Evolutionary conservation across 2,888 invertebrate genomes (phyloP), one percentile per base, ranked within the genome.

Genomic region (Oscheius sp.): DNA sequence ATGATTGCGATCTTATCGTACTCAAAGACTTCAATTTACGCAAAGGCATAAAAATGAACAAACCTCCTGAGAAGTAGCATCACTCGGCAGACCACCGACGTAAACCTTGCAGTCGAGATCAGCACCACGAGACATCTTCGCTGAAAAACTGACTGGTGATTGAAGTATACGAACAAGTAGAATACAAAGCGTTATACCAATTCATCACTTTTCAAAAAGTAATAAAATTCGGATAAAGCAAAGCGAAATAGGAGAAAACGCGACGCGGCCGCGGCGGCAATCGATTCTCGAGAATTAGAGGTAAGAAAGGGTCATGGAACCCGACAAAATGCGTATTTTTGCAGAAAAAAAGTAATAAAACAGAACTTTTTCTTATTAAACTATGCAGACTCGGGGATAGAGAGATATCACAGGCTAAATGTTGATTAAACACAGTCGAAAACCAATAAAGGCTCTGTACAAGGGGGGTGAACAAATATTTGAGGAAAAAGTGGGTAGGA

Each of bases 81-180:
- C 94, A 84, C 94, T 94, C 10, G 95, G 95, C 80, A 96, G 91
- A 89, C 95, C 95, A 33, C 95, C 96, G 35, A 96, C 94, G 89
- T 95, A 96, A 1, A 96, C 95, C 91, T 95, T 95, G 91, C 78
- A 70, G 55, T 74, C 74, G 60, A 74, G 55, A 47, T 57, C 65
- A 21, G 47, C 35, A 65, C 35, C 33, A 32, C 72, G 60, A 29
- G 72, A 72, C 72, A 72, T 72, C 2, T 7, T 53, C 53, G 21
- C 21, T 21, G 10, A 10, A 55, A 55, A 10, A 29, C 10, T 55
- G 21, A 21, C 21, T 7, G 42, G 0, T 42, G 42, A 42, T 42
- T 42, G 42, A 42, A 42, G 42, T 42, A 55, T 55, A 55, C 55
- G 10, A 55, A 42, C 42, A 42, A 42, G 42, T 42, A 42, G 7